Percentiles rank a stretch among this genome's conserved stretches.
phyloP scores from a whole-genome alignment of 2,113 vertebrate genomes.

The Dissostichus mawsoni region DNA sequence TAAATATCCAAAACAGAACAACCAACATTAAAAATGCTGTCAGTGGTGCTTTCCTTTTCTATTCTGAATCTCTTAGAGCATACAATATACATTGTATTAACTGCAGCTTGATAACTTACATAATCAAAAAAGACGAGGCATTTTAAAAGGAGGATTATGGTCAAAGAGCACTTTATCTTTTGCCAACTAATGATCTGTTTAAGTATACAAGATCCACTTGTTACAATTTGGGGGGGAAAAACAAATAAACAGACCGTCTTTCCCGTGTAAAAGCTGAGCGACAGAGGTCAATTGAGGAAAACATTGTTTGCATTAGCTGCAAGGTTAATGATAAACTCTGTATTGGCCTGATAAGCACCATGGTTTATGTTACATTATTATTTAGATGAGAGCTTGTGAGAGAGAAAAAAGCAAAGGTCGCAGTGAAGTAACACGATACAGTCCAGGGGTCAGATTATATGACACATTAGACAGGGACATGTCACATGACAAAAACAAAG shows the following conservation, averaged over 20 bases:
- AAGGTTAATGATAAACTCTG: not conserved
- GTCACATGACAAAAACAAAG: constrained; percentile 27
- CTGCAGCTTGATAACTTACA: constrained; percentile 6
- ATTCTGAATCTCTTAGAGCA: not conserved
- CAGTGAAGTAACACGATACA: not conserved
- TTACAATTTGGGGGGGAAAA: not conserved
- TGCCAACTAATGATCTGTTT: constrained; percentile 10
- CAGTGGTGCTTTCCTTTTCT: not conserved
- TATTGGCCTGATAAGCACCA: not conserved
- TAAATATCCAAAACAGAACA: not conserved
- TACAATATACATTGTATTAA: not conserved
- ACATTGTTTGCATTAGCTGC: not conserved
- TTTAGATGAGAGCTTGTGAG: not conserved
- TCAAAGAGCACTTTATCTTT: constrained; percentile 24
- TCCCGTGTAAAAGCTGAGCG: not conserved
- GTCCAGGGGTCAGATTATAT: constrained; percentile 35
- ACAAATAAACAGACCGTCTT: not conserved
- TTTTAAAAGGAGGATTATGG: constrained; percentile 31
- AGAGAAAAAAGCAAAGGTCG: constrained; percentile 35
- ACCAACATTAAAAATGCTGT: not conserved
- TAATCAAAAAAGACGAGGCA: not conserved
- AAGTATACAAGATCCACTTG: not conserved
- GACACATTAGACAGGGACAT: constrained; percentile 5
- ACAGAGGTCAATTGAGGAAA: not conserved
- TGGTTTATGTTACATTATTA: not conserved